Evolutionary conservation across 2,888 invertebrate genomes (phyloP).

Genomic region (Ctenicera cuprea): DNA sequence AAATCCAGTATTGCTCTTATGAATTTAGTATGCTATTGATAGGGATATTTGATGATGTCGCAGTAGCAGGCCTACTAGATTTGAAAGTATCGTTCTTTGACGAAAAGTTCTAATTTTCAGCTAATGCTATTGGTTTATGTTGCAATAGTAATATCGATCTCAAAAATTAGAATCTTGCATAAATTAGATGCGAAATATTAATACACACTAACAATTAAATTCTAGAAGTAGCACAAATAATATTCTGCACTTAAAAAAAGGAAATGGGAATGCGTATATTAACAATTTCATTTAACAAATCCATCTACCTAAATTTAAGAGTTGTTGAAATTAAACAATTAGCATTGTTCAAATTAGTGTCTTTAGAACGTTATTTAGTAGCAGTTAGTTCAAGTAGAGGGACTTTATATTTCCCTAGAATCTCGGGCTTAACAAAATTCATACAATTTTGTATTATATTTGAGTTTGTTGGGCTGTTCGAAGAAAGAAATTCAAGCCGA

Average conservation of each 20-base stretch:
- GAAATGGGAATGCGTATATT: constrained; percentile 48
- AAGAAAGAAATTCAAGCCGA: not conserved
- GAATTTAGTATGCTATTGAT: constrained; percentile 34
- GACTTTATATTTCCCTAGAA: constrained; percentile 33
- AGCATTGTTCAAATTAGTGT: constrained; percentile 27
- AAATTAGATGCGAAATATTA: constrained; percentile 6
- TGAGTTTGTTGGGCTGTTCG: not conserved
- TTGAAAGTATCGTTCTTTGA: not conserved
- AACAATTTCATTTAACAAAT: constrained; percentile 32
- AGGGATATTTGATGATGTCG: constrained; percentile 3
- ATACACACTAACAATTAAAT: constrained; percentile 3
- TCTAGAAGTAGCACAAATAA: constrained; percentile 37
- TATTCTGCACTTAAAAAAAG: constrained; percentile 35
- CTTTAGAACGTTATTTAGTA: constrained; percentile 32
- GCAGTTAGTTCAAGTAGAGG: constrained; percentile 23
- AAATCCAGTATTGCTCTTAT: constrained; percentile 47
- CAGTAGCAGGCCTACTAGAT: constrained; percentile 23
- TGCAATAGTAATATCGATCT: constrained; percentile 20
- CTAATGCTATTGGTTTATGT: constrained; percentile 3
- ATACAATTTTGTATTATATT: not conserved
- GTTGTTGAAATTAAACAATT: constrained; percentile 29
- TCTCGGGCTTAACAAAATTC: constrained; percentile 37
- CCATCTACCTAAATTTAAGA: constrained; percentile 34
- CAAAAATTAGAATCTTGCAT: constrained; percentile 4
- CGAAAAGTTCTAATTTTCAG: constrained; percentile 1